Evolutionary conservation across 2,113 vertebrate species (phyloP), one percentile per base, ranked within the genome.

Genomic region (Cyprinodon variegatus): DNA sequence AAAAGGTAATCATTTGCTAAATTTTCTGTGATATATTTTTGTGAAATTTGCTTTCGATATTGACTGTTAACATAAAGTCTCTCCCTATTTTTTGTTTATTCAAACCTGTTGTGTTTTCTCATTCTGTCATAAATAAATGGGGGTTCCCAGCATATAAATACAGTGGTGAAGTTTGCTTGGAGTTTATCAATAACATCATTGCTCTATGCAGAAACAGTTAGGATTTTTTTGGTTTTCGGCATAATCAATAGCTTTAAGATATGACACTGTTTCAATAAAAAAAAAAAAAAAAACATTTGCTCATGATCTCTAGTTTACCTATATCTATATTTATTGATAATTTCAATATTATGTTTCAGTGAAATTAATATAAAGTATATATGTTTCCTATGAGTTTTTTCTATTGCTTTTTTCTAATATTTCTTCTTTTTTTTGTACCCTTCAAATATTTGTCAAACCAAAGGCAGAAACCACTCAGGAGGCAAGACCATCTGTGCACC

Each of bases 401-500:
- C 20, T 60, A 3, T 61, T 61, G 41, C 50, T 83, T 38, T 20
- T 38, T 0, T 40, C 3, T 68, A 20, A 39, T 53, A 2, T 57
- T 50, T 11, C 4, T 38, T 41, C 39, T 15, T 22, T 29, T 12
- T 22, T 41, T 57, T 57, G 50, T 57, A 57, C 7, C 17, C 17
- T 2, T 41, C 20, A 15, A 45, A 29, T 43, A 43, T 20, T 72
- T 62, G 43, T 78, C 78, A 60, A 69, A 72, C 13, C 4, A 39
- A 73, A 67, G 70, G 53, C 50, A 81, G 75, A 46, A 68, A 77
- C 78, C 6, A 36, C 59, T 79, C 74, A 64, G 59, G n/a, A 48
- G 64, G 39, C 64, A 46, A 61, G 53, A 66, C 60, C 77, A 70
- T 86, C 81, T 85, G 80, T 85, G 82, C 86, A 72, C 79, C 77